Percentiles rank a stretch among this genome's conserved stretches.
Conservation (phyloP, 2,797 vertebrate species). For the Macropus fuliginosus region DNA sequence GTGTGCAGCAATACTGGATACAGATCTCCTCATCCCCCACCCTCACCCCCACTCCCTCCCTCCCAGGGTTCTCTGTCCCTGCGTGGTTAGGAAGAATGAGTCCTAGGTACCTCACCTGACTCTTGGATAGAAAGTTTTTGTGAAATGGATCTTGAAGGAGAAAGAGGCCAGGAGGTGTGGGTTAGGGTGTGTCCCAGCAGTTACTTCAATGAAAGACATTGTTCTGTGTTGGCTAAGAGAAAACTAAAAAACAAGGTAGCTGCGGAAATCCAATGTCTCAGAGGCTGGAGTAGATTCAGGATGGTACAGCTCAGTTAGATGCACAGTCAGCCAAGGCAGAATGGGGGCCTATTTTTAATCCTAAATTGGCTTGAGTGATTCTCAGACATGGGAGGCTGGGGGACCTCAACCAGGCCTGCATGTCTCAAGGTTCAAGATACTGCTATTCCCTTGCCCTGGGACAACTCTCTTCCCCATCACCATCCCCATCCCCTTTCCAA, state of each 20-base stretch:
- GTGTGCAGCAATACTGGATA: not conserved
- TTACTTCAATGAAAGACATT: not conserved
- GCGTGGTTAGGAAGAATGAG: not conserved
- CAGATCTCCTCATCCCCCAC: not conserved
- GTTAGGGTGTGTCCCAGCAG: not conserved
- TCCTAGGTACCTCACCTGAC: not conserved
- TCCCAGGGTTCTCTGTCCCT: not conserved
- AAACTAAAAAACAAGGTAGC: not conserved
- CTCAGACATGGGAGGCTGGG: not conserved
- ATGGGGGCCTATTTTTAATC: not conserved
- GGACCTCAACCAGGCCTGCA: not conserved
- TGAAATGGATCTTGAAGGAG: not conserved
- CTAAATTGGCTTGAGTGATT: not conserved
- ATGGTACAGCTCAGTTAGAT: not conserved
- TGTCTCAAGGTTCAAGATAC: not conserved
- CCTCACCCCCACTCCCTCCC: not conserved
- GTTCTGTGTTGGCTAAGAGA: not conserved
- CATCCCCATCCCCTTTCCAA: not conserved
- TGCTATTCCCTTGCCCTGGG: not conserved
- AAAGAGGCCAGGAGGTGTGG: not conserved
- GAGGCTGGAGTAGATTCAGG: not conserved
- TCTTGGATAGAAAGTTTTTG: not conserved
- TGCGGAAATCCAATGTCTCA: not conserved
- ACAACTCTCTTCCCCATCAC: not conserved
- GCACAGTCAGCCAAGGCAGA: not conserved